Percentiles rank a stretch among this genome's conserved stretches.
These are phyloP conservation scores for Mimachlamys varia DNA, from an alignment of 2,888 invertebrate species.

Conservation along the genomic window DNA sequence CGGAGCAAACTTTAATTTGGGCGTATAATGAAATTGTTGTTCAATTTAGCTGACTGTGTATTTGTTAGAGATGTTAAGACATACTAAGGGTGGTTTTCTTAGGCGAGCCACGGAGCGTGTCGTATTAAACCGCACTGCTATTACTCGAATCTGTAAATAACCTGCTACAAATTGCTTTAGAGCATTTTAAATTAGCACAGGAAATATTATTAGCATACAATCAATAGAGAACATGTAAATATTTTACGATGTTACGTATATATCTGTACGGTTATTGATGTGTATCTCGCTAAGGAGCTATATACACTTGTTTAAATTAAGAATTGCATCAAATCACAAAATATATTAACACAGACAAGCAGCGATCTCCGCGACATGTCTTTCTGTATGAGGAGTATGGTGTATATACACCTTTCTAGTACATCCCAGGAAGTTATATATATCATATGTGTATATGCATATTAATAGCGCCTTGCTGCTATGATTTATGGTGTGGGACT, in stretches of 20 bases:
- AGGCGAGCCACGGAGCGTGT: not conserved
- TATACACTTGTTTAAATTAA: no score
- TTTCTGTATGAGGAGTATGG: not conserved
- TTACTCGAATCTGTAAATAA: not conserved
- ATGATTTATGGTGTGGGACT: not conserved
- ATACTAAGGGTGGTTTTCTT: not conserved
- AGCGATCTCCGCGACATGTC: not conserved
- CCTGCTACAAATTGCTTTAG: not conserved
- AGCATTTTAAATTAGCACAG: not conserved
- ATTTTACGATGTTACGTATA: no score
- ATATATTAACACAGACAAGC: no score
- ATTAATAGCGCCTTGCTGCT: not conserved
- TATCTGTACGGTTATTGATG: no score
- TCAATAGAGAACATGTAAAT: not conserved
- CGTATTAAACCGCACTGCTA: not conserved
- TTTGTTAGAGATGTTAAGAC: not conserved
- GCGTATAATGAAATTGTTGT: constrained; percentile 33
- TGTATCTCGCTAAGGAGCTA: no score
- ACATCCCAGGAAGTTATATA: not conserved
- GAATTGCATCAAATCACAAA: no score
- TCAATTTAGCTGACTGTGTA: constrained; percentile 23
- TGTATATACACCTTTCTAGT: not conserved
- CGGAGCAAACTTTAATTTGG: constrained; percentile 26
- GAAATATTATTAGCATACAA: not conserved
- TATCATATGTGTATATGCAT: not conserved